Evolutionary conservation across 2,888 invertebrate species (phyloP).

Genomic region (Eurois occulta): DNA sequence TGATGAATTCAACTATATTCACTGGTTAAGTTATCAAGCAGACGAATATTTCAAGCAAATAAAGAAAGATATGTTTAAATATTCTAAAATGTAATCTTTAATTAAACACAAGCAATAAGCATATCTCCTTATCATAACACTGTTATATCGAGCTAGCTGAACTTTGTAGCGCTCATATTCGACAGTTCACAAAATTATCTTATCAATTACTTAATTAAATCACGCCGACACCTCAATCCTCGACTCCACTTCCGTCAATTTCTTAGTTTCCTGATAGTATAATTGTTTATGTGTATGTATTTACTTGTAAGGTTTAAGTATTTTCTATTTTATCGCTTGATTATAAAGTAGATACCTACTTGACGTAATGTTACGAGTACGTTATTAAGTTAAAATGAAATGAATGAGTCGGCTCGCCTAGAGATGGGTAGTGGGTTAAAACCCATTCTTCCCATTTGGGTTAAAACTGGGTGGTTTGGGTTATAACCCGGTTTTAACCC

Average conservation of each 20-base stretch:
- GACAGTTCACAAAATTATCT: constrained; percentile 37
- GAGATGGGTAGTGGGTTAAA: too few relatives aligned
- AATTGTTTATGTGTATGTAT: constrained; percentile 12
- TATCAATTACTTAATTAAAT: constrained; percentile 47
- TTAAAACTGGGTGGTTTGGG: too few relatives aligned
- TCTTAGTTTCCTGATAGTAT: constrained; percentile 18
- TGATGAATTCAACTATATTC: background rate
- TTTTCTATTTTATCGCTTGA: constrained; percentile 12
- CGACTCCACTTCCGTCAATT: constrained; percentile 37
- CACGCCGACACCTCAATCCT: constrained; percentile 23
- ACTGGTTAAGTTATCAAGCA: background rate
- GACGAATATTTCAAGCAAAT: background rate
- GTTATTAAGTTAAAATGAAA: background rate
- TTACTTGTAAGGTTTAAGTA: constrained; percentile 1
- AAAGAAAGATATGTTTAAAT: background rate
- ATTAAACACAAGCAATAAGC: background rate
- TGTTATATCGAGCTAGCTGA: constrained; percentile 11
- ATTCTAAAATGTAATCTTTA: background rate
- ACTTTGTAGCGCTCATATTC: constrained; percentile 22
- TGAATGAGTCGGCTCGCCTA: too few relatives aligned
- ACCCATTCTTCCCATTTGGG: too few relatives aligned
- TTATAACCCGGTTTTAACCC: too few relatives aligned
- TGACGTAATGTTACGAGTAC: background rate
- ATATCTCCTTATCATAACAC: constrained; percentile 25
- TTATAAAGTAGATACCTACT: constrained; percentile 2